phyloP scores from a whole-genome alignment of 2,113 vertebrate species.

The zebrafish (Danio rerio) region DNA sequence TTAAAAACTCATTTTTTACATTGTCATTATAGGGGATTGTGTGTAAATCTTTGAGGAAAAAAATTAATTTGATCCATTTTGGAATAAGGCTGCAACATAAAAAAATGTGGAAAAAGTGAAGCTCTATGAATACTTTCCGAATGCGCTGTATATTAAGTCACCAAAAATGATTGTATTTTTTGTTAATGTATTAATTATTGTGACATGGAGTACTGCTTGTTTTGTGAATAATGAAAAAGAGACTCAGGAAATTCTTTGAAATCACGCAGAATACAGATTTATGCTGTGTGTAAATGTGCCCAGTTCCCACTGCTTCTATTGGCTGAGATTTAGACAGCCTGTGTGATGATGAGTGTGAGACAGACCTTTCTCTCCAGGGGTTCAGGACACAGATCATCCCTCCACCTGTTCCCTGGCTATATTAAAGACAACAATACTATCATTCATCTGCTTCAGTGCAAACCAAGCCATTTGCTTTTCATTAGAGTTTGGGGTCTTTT shows the following conservation, averaged over 20 bases:
- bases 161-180: too few species aligned
- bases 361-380: conserved; percentile 28
- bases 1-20: too few species aligned
- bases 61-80: too few species aligned
- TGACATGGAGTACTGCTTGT: too few species aligned
- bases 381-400: conserved; percentile 22
- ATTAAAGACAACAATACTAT: neutral
- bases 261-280: neutral
- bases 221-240: neutral
- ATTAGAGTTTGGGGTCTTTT: neutral
- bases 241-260: neutral
- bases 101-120: too few species aligned
- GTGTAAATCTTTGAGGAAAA: too few species aligned
- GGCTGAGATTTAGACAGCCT: neutral
- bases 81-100: too few species aligned
- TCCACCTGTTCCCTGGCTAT: conserved; percentile 46
- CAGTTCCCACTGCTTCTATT: neutral
- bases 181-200: too few species aligned
- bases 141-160: too few species aligned
- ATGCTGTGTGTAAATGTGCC: neutral
- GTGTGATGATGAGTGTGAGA: neutral
- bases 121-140: too few species aligned
- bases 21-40: too few species aligned
- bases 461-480: neutral
- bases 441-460: neutral